Evolutionary conservation across 2,797 vertebrate genomes (phyloP), one percentile per base, ranked within the genome.

Genomic region (Nasua narica): DNA sequence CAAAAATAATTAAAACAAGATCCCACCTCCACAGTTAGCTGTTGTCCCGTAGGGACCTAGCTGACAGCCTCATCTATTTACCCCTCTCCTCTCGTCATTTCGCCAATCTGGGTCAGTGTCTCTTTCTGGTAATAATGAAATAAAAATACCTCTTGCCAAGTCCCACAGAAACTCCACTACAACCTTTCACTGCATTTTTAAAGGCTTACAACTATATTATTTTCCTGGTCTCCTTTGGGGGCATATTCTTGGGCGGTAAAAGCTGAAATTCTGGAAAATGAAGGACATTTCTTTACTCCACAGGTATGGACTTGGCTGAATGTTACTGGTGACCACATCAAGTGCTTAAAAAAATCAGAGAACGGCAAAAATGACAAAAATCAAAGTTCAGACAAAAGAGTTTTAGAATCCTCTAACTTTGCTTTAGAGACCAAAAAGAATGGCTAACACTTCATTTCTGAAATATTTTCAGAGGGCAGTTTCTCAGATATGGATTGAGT

Each of bases 51-150:
- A 78, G 37, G 32, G 69, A 62, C 40, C 81, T 46, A 62, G 85
- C 15, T 9, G 50, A 70, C 46, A 86, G 32, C 72, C 50, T 74
- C 37, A 7, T 78, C 40, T 85, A 48, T 58, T 76, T 54, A 11
- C 76, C 32, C 43, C 25, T 23, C 50, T 93, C 43, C 50, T 69
- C 56, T 79, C 52, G 23, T 60, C 87, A 84, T 76, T 60, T 14
- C 72, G 78, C 35, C 18, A 37, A 35, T 60, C 81, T 65, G 43
- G 21, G 21, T 40, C 35, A 37, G 16, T 58, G 2, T 90, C 56
- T 96, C 78, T 89, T 95, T 93, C 74, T 94, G 72, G 48, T 83
- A 91, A 96, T 35, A 91, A 10, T 43, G 52, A 82, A 62, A 84
- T 82, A 85, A 92, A 89, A 95, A 76, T 32, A 72, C 32, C 3